These are phyloP conservation scores for Matsumurasca onukii DNA, from an alignment of 1,140 invertebrate species.

Conservation along the genomic window DNA sequence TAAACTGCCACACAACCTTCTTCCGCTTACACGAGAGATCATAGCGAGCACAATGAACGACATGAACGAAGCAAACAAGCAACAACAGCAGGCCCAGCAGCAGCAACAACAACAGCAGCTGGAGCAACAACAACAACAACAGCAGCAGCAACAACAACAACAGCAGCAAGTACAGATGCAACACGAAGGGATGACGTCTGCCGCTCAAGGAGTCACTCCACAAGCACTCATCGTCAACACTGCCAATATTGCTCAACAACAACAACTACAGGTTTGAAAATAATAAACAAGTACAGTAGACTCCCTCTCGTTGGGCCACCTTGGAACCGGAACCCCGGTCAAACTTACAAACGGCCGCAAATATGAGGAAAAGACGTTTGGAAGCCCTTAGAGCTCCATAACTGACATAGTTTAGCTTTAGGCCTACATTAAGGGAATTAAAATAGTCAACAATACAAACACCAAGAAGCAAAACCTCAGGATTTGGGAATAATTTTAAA, in stretches of 20 bases:
- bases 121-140: constrained; percentile 47
- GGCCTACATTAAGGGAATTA: too few species aligned
- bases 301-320: too few species aligned
- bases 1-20: too few species aligned
- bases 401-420: too few species aligned
- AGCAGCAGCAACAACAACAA: constrained; percentile 53
- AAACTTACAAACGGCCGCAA: too few species aligned
- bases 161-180: constrained; percentile 53
- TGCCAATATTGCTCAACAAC: constrained; percentile 51
- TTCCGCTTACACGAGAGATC: not conserved
- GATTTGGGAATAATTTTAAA: too few species aligned
- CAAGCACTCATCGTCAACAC: constrained; percentile 49
- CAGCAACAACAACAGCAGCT: constrained; percentile 49
- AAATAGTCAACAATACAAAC: too few species aligned
- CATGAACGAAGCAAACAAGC: constrained; percentile 48
- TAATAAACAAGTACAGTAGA: too few species aligned
- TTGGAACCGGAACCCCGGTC: too few species aligned
- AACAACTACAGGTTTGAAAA: constrained; percentile 40
- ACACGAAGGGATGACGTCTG: constrained; percentile 48
- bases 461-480: too few species aligned
- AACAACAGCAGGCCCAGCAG: constrained; percentile 49
- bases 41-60: constrained; percentile 46
- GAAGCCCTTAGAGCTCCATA: too few species aligned
- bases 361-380: too few species aligned
- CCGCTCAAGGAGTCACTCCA: constrained; percentile 46